Conservation (phyloP, 2,113 vertebrate genomes). For the Oncorhynchus tshawytscha region DNA sequence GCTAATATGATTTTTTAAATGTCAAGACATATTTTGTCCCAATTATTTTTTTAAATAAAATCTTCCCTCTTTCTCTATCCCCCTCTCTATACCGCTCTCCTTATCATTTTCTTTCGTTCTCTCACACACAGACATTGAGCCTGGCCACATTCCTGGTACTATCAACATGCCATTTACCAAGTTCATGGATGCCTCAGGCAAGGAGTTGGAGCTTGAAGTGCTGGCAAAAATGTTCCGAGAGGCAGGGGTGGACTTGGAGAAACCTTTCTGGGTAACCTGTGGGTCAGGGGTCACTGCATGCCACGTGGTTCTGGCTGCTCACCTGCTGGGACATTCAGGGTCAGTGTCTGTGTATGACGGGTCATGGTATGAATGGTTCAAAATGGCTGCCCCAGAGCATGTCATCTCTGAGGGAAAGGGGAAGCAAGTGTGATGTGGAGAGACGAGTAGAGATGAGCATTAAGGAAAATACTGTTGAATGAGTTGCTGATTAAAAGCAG, state of each 20-base stretch:
- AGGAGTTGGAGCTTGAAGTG: slow-evolving; percentile 75
- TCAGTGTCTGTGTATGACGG: slow-evolving; percentile 83
- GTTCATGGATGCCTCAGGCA: slow-evolving; percentile 81
- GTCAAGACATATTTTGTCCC: neutral
- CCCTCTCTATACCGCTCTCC: neutral
- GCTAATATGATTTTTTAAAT: neutral
- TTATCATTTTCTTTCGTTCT: neutral
- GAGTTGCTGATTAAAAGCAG: neutral
- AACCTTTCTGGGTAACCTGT: slow-evolving; percentile 82
- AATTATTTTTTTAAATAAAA: neutral
- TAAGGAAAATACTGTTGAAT: neutral
- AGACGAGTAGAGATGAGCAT: no score
- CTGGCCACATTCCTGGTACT: slow-evolving; percentile 85
- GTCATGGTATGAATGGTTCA: slow-evolving; percentile 93
- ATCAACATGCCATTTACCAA: slow-evolving; percentile 86
- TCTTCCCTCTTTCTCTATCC: neutral
- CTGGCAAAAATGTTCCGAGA: slow-evolving; percentile 79
- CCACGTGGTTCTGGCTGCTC: slow-evolving; percentile 83
- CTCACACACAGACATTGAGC: slow-evolving; percentile 75
- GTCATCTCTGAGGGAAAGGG: slow-evolving; percentile 83
- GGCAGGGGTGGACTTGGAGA: slow-evolving; percentile 39
- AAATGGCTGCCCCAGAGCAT: slow-evolving; percentile 79
- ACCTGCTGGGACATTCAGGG: slow-evolving; percentile 83
- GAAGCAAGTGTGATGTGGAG: slow-evolving; percentile 71
- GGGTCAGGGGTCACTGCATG: slow-evolving; percentile 93